A percentile compares a stretch with the other conserved stretches of the same genome.
Conservation (phyloP, 2,888 invertebrate genomes). For the Alloscopus bannaensis region DNA sequence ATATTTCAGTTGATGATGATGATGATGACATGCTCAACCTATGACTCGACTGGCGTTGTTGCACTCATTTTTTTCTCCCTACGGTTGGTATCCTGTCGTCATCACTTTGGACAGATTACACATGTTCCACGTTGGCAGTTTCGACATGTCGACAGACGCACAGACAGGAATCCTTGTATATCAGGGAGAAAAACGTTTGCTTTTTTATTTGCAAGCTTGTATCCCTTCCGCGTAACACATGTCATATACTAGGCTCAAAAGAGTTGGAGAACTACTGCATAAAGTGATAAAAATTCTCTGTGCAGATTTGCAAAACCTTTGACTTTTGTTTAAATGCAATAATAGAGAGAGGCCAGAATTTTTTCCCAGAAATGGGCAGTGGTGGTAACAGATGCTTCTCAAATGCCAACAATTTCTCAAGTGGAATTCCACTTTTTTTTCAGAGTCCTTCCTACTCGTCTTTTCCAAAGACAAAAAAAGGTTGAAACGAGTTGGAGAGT, state of each 20-base stretch:
- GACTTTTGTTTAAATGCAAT: background rate
- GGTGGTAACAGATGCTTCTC: background rate
- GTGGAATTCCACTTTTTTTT: background rate
- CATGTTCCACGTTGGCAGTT: constrained; percentile 43
- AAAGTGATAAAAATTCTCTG: background rate
- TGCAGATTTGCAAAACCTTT: background rate
- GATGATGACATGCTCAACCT: background rate
- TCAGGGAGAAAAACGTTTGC: background rate
- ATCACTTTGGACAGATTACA: constrained; percentile 45
- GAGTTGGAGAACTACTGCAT: no score
- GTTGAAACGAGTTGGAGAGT: background rate
- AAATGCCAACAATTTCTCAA: constrained; percentile 7
- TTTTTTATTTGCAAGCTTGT: background rate
- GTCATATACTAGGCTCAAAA: no score
- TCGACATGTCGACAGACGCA: constrained; percentile 15
- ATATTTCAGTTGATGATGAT: constrained; percentile 13
- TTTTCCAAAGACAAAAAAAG: background rate
- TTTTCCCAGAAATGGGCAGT: background rate
- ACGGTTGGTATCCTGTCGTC: constrained; percentile 3
- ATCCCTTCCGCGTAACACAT: background rate
- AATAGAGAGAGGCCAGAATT: background rate
- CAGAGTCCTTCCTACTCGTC: background rate
- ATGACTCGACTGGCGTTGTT: no score
- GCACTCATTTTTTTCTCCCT: background rate
- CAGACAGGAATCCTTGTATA: constrained; percentile 5